These are phyloP conservation scores for Clinocottus analis DNA, from an alignment of 2,113 vertebrate species.

Conservation along the genomic window DNA sequence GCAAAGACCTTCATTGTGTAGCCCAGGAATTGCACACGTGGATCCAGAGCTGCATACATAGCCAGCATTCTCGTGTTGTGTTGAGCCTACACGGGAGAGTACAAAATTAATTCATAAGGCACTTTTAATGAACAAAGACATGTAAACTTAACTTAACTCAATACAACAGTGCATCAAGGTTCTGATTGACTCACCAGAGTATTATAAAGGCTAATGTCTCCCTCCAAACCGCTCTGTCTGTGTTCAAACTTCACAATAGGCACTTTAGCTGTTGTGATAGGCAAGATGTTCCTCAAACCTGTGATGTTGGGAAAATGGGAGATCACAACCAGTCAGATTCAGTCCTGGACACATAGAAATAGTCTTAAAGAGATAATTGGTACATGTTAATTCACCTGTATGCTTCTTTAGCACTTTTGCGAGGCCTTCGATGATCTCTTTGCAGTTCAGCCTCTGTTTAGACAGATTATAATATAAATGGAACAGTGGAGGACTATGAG, in stretches of 20 bases:
- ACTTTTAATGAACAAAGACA: no score
- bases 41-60: constrained; percentile 95
- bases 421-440: constrained; percentile 98
- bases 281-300: constrained; percentile 99
- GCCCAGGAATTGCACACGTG: constrained; percentile 93
- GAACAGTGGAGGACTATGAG: neutral
- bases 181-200: constrained; percentile 88
- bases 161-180: no score
- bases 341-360: neutral
- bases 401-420: constrained; percentile 98
- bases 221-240: constrained; percentile 93
- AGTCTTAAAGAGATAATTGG: neutral
- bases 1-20: constrained; percentile 99
- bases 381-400: constrained; percentile 83
- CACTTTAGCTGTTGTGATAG: constrained; percentile 99
- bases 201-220: constrained; percentile 98
- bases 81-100: constrained; percentile 86
- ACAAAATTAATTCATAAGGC: neutral
- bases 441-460: constrained; percentile 95
- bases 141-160: no score
- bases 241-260: constrained; percentile 99
- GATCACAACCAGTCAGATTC: neutral
- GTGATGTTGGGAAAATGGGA: constrained; percentile 14
- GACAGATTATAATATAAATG: neutral
- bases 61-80: constrained; percentile 98